phyloP scores from a whole-genome alignment of 2,888 invertebrate genomes.

The Athalia circularis region DNA sequence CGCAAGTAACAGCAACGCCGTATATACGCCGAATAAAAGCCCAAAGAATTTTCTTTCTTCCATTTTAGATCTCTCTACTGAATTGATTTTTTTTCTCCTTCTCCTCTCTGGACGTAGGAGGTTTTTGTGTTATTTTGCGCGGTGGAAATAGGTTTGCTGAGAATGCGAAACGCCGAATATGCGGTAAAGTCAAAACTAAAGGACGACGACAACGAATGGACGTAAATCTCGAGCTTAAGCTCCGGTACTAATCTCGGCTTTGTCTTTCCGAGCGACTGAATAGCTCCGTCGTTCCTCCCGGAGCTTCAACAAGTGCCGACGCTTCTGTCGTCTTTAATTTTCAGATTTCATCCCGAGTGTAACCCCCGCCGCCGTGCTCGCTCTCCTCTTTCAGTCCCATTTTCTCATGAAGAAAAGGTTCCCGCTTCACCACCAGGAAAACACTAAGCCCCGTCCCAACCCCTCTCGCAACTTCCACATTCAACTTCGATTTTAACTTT shows the following conservation, averaged over 20 bases:
- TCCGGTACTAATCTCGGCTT: slow-evolving; percentile 41
- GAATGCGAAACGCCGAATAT: background rate
- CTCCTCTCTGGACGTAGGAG: background rate
- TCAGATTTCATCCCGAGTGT: slow-evolving; percentile 28
- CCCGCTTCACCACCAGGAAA: background rate
- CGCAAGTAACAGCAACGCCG: no score
- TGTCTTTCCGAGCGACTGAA: slow-evolving; percentile 41
- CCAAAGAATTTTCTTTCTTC: no score
- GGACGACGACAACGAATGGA: slow-evolving; percentile 19
- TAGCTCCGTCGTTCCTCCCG: slow-evolving; percentile 28
- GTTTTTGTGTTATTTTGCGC: background rate
- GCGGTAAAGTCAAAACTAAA: slow-evolving; percentile 1
- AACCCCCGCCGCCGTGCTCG: background rate
- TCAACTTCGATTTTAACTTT: background rate
- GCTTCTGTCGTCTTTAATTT: slow-evolving; percentile 41
- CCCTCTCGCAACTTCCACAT: background rate
- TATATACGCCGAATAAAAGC: no score
- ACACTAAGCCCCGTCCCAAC: background rate
- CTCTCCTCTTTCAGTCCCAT: background rate
- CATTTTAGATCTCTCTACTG: no score
- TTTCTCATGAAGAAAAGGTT: slow-evolving; percentile 24
- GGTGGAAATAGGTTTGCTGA: background rate
- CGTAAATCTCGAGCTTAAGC: slow-evolving; percentile 41
- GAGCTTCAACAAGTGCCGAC: slow-evolving; percentile 37
- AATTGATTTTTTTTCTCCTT: background rate